Evolutionary conservation across 2,888 invertebrate genomes (phyloP).

Genomic region (Synanthedon tipuliformis): DNA sequence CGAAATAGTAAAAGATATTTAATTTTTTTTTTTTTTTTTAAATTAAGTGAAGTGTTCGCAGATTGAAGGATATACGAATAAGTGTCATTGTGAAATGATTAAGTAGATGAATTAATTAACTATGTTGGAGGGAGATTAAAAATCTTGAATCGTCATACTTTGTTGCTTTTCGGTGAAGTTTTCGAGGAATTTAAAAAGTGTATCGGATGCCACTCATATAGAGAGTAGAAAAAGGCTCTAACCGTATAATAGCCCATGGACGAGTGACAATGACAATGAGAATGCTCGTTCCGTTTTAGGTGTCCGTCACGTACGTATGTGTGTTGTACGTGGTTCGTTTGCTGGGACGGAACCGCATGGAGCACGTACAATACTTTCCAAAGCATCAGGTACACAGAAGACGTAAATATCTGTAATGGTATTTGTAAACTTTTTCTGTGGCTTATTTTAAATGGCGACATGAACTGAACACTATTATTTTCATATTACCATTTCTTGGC

Average conservation of each 20-base stretch:
- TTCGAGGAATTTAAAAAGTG: conserved; percentile 41
- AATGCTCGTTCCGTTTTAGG: conserved; percentile 42
- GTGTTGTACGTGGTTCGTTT: conserved; percentile 39
- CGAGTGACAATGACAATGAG: conserved; percentile 60
- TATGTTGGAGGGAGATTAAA: too few species aligned
- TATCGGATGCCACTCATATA: conserved; percentile 38
- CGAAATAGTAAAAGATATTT: too few species aligned
- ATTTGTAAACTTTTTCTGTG: background rate
- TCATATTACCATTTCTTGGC: too few species aligned
- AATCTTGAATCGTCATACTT: background rate
- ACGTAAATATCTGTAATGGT: background rate
- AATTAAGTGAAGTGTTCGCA: too few species aligned
- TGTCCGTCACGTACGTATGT: conserved; percentile 42
- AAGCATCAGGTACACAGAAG: conserved; percentile 19
- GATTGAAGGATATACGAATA: too few species aligned
- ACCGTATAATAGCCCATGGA: conserved; percentile 60
- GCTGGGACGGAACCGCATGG: conserved; percentile 17
- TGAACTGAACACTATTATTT: too few species aligned
- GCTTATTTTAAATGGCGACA: background rate
- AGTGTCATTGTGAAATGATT: too few species aligned
- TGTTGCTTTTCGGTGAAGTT: background rate
- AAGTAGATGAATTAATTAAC: too few species aligned
- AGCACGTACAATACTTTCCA: conserved; percentile 51
- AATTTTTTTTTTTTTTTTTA: too few species aligned
- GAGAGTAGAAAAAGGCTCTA: conserved; percentile 43